phyloP scores from a whole-genome alignment of 2,797 vertebrate genomes.

The Natrix natrix region DNA sequence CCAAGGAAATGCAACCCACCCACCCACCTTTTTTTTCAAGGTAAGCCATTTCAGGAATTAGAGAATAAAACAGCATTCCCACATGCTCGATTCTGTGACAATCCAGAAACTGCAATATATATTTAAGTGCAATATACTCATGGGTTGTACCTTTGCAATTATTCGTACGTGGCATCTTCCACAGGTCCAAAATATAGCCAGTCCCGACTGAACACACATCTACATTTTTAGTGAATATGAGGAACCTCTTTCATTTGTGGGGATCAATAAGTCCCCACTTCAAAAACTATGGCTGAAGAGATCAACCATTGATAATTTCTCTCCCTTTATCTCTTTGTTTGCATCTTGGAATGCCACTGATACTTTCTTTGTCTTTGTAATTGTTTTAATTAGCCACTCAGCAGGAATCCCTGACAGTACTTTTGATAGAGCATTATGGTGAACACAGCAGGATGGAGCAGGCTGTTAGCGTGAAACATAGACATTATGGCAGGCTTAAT shows the following conservation, averaged over 20 bases:
- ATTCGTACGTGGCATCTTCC: background rate
- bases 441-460: slow-evolving; percentile 62
- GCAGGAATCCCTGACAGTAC: slow-evolving; percentile 71
- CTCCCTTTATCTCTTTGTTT: slow-evolving; percentile 79
- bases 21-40: accelerated
- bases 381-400: slow-evolving; percentile 92
- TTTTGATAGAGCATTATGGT: slow-evolving; percentile 57
- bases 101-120: background rate
- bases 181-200: slow-evolving; percentile 24
- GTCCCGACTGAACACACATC: background rate
- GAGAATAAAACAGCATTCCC: background rate
- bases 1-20: background rate
- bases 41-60: background rate
- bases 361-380: slow-evolving; percentile 87
- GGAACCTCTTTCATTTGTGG: background rate
- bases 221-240: slow-evolving; percentile 6
- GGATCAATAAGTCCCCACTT: slow-evolving; percentile 31
- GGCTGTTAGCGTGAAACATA: slow-evolving; percentile 61
- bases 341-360: slow-evolving; percentile 76
- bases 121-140: background rate
- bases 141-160: background rate
- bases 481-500: slow-evolving; percentile 52
- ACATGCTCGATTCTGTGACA: background rate
- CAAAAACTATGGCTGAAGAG: slow-evolving; percentile 58
- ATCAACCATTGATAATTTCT: slow-evolving; percentile 67